Conservation (phyloP, 2,888 invertebrate genomes). For the Ophion obscuratus region DNA sequence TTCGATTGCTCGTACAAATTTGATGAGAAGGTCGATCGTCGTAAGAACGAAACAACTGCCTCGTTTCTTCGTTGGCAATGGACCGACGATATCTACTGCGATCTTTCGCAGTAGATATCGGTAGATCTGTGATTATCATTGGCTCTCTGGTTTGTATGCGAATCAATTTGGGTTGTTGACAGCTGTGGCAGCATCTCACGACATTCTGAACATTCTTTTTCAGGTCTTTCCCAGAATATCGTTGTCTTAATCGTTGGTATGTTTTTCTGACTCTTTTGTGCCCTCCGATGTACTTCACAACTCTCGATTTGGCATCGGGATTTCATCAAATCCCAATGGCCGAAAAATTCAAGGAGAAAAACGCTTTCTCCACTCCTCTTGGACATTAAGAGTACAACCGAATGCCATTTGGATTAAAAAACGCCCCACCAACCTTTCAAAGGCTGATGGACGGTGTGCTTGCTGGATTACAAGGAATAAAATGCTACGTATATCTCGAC, state of each 20-base stretch:
- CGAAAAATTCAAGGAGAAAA: too few relatives aligned
- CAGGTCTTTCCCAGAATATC: slow-evolving; percentile 58
- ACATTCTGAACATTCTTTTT: slow-evolving; percentile 58
- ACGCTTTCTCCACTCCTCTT: too few relatives aligned
- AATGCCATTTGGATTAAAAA: too few relatives aligned
- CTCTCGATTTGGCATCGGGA: too few relatives aligned
- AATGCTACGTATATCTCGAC: too few relatives aligned
- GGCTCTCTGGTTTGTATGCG: slow-evolving; percentile 58
- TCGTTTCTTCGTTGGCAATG: slow-evolving; percentile 54
- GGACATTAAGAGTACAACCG: too few relatives aligned
- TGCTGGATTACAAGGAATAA: too few relatives aligned
- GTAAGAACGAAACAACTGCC: slow-evolving; percentile 54
- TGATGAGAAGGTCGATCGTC: not conserved
- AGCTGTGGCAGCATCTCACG: too few relatives aligned
- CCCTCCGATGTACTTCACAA: slow-evolving; percentile 51
- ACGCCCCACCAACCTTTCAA: too few relatives aligned
- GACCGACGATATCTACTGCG: slow-evolving; percentile 67
- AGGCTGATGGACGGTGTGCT: too few relatives aligned
- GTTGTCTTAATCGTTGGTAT: slow-evolving; percentile 38
- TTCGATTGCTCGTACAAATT: slow-evolving; percentile 5
- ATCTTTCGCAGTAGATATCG: slow-evolving; percentile 58
- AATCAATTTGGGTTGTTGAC: slow-evolving; percentile 65
- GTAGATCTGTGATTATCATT: slow-evolving; percentile 67
- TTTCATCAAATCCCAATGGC: too few relatives aligned
- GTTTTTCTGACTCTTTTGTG: slow-evolving; percentile 58